A percentile compares a stretch with the other conserved stretches of the same genome.
These are phyloP conservation scores for Tor tambroides DNA, from an alignment of 2,113 vertebrate genomes.

Conservation along the genomic window DNA sequence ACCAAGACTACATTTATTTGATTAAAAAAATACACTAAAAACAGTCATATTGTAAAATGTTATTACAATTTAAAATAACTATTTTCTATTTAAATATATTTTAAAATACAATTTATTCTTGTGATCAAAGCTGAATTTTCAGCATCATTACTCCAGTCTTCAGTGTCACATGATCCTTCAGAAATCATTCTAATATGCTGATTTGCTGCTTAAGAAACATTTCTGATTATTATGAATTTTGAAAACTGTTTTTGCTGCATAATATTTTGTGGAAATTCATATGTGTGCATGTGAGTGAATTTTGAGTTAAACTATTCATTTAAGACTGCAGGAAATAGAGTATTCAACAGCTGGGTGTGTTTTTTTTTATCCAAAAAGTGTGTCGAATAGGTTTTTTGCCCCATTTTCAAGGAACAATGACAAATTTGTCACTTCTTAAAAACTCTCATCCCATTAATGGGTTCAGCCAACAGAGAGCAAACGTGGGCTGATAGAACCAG, in stretches of 20 bases:
- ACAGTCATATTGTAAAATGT: too few relatives aligned
- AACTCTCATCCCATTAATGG: constrained; percentile 51
- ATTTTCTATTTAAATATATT: too few relatives aligned
- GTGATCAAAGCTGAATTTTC: too few relatives aligned
- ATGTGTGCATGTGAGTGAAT: too few relatives aligned
- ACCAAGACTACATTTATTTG: too few relatives aligned
- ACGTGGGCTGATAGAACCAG: constrained; percentile 51
- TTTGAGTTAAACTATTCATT: neutral
- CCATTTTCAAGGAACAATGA: constrained; percentile 4
- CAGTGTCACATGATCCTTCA: neutral
- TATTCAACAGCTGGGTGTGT: neutral
- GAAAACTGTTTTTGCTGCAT: neutral
- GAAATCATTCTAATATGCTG: neutral
- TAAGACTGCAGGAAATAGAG: neutral
- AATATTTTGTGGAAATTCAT: too few relatives aligned
- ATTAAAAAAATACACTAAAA: too few relatives aligned
- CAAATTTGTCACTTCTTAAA: constrained; percentile 17
- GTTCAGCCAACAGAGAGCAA: constrained; percentile 32
- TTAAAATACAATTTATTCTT: neutral
- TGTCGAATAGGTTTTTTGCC: neutral
- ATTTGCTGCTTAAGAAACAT: neutral
- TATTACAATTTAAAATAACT: too few relatives aligned
- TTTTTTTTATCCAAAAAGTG: neutral
- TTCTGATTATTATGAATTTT: too few relatives aligned
- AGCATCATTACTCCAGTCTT: too few relatives aligned